A percentile compares a stretch with the other conserved stretches of the same genome.
These are phyloP conservation scores for Mastigias papua DNA, from an alignment of 30 jellyfish, hydroid and myxozoan genomes.

Conservation along the genomic window DNA sequence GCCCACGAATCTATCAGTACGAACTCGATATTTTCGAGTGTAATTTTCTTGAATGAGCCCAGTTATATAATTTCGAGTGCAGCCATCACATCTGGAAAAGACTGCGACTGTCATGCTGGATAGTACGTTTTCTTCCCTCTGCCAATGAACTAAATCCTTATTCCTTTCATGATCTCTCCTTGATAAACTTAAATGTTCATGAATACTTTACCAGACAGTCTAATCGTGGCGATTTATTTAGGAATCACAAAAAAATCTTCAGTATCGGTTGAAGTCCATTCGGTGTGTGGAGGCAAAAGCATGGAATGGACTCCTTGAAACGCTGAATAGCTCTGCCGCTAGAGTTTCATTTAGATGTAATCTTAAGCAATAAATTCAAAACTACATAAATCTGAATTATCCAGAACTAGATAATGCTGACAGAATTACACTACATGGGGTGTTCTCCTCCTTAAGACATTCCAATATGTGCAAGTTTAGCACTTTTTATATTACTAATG, in stretches of 20 bases:
- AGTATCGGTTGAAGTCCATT: neutral
- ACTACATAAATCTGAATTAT: neutral
- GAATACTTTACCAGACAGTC: no score
- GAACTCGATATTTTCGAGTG: neutral
- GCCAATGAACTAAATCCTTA: neutral
- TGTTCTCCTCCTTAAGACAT: no score
- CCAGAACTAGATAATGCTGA: neutral
- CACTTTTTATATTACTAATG: no score
- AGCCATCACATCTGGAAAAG: constrained; percentile 46
- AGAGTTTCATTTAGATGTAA: neutral
- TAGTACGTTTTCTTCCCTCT: constrained; percentile 39
- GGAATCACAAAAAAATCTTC: neutral
- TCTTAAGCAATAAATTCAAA: no score
- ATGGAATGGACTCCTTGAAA: neutral
- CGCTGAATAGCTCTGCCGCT: neutral
- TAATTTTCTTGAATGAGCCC: neutral
- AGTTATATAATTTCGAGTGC: constrained; percentile 17
- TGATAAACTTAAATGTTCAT: no score
- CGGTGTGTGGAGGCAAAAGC: neutral
- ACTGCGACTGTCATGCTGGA: constrained; percentile 43
- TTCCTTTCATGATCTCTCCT: no score
- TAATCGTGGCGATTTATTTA: neutral
- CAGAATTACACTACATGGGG: no score
- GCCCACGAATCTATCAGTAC: constrained; percentile 20
- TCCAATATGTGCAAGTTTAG: no score